Percentiles rank a stretch among this genome's conserved stretches.
Conservation (phyloP, 92 coral and sea anemone species). For the Isaurus tuberculatus region DNA sequence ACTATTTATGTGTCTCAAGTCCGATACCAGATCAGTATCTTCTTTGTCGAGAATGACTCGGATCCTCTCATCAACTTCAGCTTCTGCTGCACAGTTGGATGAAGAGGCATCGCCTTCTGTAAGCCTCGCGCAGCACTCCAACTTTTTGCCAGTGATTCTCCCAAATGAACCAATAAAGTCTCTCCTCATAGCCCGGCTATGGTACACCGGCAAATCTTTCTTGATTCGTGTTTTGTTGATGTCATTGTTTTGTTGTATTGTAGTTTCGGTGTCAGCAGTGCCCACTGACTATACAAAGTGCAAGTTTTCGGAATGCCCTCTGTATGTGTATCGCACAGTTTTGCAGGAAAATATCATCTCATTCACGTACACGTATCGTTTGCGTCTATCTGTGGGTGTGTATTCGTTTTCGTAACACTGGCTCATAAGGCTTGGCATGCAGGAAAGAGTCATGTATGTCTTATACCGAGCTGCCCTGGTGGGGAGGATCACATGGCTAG, state of each 20-base stretch:
- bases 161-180: constrained; percentile 51
- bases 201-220: constrained; percentile 47
- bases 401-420: constrained; percentile 55
- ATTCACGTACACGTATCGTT: constrained; percentile 41
- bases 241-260: constrained; percentile 11
- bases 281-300: constrained; percentile 58
- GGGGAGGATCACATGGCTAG: constrained; percentile 46
- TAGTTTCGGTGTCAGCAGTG: constrained; percentile 35
- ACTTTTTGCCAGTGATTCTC: constrained; percentile 38
- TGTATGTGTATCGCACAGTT: constrained; percentile 54
- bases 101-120: constrained; percentile 44
- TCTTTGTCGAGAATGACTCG: constrained; percentile 25
- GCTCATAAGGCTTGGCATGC: constrained; percentile 58
- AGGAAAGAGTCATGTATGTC: constrained; percentile 57
- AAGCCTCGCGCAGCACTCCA: constrained; percentile 50
- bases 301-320: constrained; percentile 47
- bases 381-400: constrained; percentile 50
- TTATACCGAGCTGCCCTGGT: constrained; percentile 57
- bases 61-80: constrained; percentile 38
- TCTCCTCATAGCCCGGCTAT: constrained; percentile 54
- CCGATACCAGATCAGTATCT: constrained; percentile 44
- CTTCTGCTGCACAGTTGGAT: constrained; percentile 21
- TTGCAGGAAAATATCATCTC: constrained; percentile 54
- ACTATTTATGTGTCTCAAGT: neutral
- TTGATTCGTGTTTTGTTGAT: constrained; percentile 45